Evolutionary conservation across 2,888 invertebrate genomes (phyloP), one percentile per base, ranked within the genome.

Genomic region (Temnothorax rugatulus): DNA sequence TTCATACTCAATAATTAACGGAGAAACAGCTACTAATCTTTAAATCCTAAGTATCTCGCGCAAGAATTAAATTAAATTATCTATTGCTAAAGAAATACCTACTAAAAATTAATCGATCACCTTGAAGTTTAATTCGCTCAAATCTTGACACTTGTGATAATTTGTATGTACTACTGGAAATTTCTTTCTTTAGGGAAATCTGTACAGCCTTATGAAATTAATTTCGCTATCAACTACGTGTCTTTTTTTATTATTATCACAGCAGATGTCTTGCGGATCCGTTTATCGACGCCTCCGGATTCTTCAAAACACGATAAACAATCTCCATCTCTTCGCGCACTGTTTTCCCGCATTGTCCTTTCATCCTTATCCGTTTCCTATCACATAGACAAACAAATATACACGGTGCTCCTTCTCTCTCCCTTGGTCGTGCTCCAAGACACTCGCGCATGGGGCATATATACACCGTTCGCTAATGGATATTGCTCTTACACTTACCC

Each of bases 401-500:
- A 79, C 44, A 29, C 44, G n/a, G 59, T 81, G 44, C 77, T 77
- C 44, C 34, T 21, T 82, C 76, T 69, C 69, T 50, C 57, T 83
- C 50, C 18, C 68, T 69, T 41, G 21, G 44, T 73, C 61, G 34
- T 47, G 57, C 47, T 77, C 52, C 54, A 74, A 84, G 90, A 90
- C 84, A 88, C 84, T 86, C 82, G 84, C 83, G 83, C 85, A 69
- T 83, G 85, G 77, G 84, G 87, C 85, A 84, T 84, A 79, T 59
- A 77, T 21, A 69, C 44, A 52, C 25, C 13, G 44, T 59, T 89
- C 86, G 83, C 87, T 91, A 91, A 91, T 91, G 91, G 90, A 91
- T 91, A 91, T 91, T 91, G 91, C 91, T 90, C 83, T 86, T 87
- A 85, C 87, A 85, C 90, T 90, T 90, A 87, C 86, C 83, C 86